Percentiles rank a stretch among this genome's conserved stretches.
phyloP scores from a whole-genome alignment of 2,113 vertebrate species.

The Rattus norvegicus region DNA sequence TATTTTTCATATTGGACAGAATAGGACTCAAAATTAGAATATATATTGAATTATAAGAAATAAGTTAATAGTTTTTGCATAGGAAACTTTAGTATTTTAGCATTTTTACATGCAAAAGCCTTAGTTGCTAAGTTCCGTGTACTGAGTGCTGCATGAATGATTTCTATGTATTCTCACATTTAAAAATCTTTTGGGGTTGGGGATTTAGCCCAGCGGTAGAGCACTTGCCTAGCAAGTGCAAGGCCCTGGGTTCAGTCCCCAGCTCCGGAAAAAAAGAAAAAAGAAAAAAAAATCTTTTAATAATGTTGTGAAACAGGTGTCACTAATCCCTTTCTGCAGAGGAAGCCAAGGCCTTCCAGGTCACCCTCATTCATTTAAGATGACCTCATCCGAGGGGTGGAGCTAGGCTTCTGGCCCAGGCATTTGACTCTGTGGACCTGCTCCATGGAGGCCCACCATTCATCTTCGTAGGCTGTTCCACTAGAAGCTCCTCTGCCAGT shows the following conservation, averaged over 20 bases:
- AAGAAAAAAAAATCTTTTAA: conserved; percentile 47
- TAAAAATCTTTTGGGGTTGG: conserved; percentile 53
- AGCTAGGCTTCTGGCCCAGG: background rate
- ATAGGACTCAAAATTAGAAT: background rate
- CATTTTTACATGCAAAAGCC: conserved; percentile 17
- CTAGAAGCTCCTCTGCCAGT: background rate
- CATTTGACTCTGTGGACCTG: background rate
- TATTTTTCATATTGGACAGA: conserved; percentile 35
- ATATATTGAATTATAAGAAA: conserved; percentile 13
- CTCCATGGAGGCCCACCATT: background rate
- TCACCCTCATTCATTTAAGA: background rate
- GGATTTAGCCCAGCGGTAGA: too few relatives aligned
- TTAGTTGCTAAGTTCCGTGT: background rate
- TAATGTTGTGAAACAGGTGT: background rate
- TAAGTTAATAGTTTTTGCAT: conserved; percentile 14
- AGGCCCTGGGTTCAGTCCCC: too few relatives aligned
- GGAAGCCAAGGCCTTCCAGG: background rate
- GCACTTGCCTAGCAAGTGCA: too few relatives aligned
- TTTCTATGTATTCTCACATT: conserved; percentile 52
- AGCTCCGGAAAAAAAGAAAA: too few relatives aligned
- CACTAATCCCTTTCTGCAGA: conserved; percentile 37
- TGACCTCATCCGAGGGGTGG: background rate
- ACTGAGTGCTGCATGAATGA: background rate
- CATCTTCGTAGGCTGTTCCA: background rate
- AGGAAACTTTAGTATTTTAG: conserved; percentile 4